phyloP scores from a whole-genome alignment of 2,888 invertebrate genomes.

The Drosophila nr. medialis region DNA sequence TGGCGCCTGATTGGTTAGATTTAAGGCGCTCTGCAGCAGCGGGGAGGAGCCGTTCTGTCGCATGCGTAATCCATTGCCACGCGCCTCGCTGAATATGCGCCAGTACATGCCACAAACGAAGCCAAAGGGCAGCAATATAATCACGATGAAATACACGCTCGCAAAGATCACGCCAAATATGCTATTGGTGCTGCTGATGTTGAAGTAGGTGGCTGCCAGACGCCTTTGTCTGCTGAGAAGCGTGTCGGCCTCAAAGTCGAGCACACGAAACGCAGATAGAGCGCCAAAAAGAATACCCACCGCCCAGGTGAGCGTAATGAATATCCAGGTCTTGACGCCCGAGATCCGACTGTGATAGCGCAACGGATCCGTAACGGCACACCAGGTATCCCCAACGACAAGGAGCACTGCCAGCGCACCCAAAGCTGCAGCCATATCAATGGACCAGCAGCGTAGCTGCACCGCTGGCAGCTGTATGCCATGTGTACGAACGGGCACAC shows the following conservation, averaged over 20 bases:
- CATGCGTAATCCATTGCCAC: constrained; percentile 84
- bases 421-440: constrained; percentile 84
- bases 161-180: constrained; percentile 83
- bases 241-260: constrained; percentile 81
- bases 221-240: constrained; percentile 76
- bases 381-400: constrained; percentile 86
- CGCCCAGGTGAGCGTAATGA: constrained; percentile 84
- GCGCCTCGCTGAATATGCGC: constrained; percentile 85
- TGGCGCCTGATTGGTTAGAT: constrained; percentile 78
- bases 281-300: constrained; percentile 84
- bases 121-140: constrained; percentile 84
- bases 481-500: constrained; percentile 37
- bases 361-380: constrained; percentile 87
- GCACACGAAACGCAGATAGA: constrained; percentile 83
- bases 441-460: constrained; percentile 82
- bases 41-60: constrained; percentile 85
- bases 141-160: constrained; percentile 83
- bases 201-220: constrained; percentile 69
- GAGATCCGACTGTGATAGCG: constrained; percentile 86
- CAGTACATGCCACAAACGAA: constrained; percentile 85
- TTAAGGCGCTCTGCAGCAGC: constrained; percentile 84
- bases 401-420: constrained; percentile 84
- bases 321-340: constrained; percentile 83
- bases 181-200: constrained; percentile 69
- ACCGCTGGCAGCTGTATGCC: constrained; percentile 51